A percentile compares a stretch with the other conserved stretches of the same genome.
Conservation (phyloP, 2,797 vertebrate genomes). For the Malurus leucopterus region DNA sequence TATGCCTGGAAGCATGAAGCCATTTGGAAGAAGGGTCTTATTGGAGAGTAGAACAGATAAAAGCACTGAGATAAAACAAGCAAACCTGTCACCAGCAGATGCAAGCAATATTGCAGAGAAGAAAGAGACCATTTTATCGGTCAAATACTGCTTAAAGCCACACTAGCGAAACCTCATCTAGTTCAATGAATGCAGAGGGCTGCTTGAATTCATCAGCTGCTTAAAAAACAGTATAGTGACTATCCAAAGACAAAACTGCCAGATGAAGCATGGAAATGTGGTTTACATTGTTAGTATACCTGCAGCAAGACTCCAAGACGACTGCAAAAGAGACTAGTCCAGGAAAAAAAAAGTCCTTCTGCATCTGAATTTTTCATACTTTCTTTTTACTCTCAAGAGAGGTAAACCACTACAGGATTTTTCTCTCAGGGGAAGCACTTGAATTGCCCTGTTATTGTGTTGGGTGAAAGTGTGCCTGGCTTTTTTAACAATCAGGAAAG, state of each 20-base stretch:
- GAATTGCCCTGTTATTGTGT: neutral
- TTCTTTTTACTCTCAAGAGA: neutral
- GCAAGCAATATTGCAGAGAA: neutral
- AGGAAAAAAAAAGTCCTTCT: neutral
- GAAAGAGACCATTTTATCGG: neutral
- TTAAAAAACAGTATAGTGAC: neutral
- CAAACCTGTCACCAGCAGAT: neutral
- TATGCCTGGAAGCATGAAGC: neutral
- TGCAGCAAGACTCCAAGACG: neutral
- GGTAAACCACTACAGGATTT: neutral
- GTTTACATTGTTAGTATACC: neutral
- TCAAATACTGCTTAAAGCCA: constrained; percentile 3
- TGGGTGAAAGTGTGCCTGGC: neutral
- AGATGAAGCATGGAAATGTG: neutral
- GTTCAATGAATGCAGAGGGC: neutral
- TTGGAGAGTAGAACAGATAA: constrained; percentile 31
- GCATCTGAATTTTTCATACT: neutral
- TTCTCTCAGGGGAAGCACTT: neutral
- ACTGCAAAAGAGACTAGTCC: neutral
- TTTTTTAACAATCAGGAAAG: neutral
- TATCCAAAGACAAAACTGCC: neutral
- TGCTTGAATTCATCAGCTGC: neutral
- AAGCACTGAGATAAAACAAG: constrained; percentile 39
- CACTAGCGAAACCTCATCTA: neutral
- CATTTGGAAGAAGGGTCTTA: constrained; percentile 15